Percentiles rank a stretch among this genome's conserved stretches.
Conservation (phyloP, 2,113 vertebrate genomes). For the Ibidorhyncha struthersii region DNA sequence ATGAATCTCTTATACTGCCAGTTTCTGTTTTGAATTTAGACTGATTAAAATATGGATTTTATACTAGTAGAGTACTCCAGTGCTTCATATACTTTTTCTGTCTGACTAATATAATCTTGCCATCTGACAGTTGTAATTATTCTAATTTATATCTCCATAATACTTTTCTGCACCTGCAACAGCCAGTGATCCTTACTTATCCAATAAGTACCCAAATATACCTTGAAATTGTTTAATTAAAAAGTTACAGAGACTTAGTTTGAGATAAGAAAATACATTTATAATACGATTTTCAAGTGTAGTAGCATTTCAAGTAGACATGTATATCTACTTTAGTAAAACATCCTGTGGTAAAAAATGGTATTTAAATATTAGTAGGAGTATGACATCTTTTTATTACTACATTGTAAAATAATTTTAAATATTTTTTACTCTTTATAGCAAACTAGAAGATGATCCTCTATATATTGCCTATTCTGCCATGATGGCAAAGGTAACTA, state of each 20-base stretch:
- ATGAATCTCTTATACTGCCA: neutral
- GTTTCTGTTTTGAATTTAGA: neutral
- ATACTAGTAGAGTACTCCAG: neutral
- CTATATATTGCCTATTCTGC: conserved; percentile 95
- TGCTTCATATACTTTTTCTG: neutral
- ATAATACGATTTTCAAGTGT: neutral
- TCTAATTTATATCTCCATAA: neutral
- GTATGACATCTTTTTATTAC: neutral
- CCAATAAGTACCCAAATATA: neutral
- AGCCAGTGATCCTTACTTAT: neutral
- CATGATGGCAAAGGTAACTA: conserved; percentile 98
- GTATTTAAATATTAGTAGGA: neutral
- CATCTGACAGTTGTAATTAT: neutral
- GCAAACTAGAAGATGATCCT: conserved; percentile 91
- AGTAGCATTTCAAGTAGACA: neutral
- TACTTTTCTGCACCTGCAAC: neutral
- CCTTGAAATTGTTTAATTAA: neutral
- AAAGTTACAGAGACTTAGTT: neutral
- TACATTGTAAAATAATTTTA: neutral
- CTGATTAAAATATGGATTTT: neutral
- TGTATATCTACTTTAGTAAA: neutral
- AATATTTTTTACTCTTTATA: conserved; percentile 59
- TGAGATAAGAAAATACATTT: neutral
- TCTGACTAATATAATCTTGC: neutral
- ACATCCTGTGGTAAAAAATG: neutral